Conservation (phyloP, 2,888 invertebrate genomes). For the Amphipyra berbera region DNA sequence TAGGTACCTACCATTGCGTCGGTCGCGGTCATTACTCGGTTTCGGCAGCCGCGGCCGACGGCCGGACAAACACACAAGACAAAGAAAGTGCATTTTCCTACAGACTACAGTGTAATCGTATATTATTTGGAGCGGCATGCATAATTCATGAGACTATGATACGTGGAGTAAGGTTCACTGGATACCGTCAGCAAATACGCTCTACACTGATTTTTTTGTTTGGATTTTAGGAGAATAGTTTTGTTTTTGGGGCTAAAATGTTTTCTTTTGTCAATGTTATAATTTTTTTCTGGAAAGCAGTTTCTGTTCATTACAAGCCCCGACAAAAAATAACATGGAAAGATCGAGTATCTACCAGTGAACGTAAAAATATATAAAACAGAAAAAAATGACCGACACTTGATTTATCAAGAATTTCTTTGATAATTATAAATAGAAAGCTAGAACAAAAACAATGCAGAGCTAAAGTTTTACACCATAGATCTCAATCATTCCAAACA, state of each 20-base stretch:
- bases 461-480: constrained; percentile 31
- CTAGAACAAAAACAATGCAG: constrained; percentile 22
- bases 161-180: constrained; percentile 82
- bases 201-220: constrained; percentile 20
- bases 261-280: neutral
- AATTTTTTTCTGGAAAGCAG: neutral
- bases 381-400: constrained; percentile 24
- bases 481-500: constrained; percentile 40
- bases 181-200: constrained; percentile 67
- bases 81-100: constrained; percentile 88
- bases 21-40: constrained; percentile 73
- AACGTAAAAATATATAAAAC: constrained; percentile 31
- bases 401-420: constrained; percentile 39
- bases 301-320: neutral
- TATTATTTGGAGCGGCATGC: constrained; percentile 86
- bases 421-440: constrained; percentile 37
- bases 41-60: constrained; percentile 61
- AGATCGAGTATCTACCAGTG: constrained; percentile 13
- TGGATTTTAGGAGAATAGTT: neutral
- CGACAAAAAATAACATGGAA: neutral
- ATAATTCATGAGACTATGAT: constrained; percentile 87
- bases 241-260: neutral
- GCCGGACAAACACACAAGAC: constrained; percentile 70
- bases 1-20: constrained; percentile 10
- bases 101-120: constrained; percentile 75